phyloP scores from a whole-genome alignment of 2,888 invertebrate species.

The Parelbella ahira region DNA sequence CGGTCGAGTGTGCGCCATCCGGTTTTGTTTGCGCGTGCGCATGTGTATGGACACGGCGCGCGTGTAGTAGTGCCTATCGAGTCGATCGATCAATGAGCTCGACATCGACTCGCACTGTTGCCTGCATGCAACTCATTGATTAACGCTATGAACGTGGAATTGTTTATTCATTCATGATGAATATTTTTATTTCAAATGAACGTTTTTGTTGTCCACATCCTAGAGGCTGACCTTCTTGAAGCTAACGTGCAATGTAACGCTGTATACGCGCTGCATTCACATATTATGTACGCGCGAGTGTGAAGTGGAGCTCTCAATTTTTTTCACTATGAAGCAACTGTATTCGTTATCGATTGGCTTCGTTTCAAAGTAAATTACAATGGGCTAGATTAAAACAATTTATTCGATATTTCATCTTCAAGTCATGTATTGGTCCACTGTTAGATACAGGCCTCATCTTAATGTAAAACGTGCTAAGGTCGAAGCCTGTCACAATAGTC shows the following conservation, averaged over 20 bases:
- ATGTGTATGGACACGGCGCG: conserved; percentile 42
- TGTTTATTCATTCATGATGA: conserved; percentile 78
- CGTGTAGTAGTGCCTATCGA: conserved; percentile 61
- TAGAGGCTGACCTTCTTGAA: conserved; percentile 39
- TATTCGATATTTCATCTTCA: not conserved
- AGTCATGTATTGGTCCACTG: too few species aligned
- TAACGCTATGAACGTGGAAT: conserved; percentile 79
- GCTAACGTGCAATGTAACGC: conserved; percentile 32
- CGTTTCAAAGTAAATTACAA: not conserved
- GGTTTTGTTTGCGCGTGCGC: conserved; percentile 68
- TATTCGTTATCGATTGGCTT: not conserved
- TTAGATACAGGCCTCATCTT: too few species aligned
- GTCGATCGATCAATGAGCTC: conserved; percentile 79
- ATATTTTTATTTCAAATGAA: conserved; percentile 69
- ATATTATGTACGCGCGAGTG: not conserved
- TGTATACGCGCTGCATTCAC: not conserved
- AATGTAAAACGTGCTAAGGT: too few species aligned
- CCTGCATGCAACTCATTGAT: conserved; percentile 80
- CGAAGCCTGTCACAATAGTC: too few species aligned
- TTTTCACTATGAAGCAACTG: conserved; percentile 24
- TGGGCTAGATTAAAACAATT: not conserved
- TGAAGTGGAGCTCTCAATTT: conserved; percentile 15
- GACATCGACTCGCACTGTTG: conserved; percentile 69
- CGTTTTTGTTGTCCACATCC: conserved; percentile 52
- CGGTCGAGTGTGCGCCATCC: conserved; percentile 67